These are phyloP conservation scores for Shargacucullia verbasci DNA, from an alignment of 2,888 invertebrate species.

Conservation along the genomic window DNA sequence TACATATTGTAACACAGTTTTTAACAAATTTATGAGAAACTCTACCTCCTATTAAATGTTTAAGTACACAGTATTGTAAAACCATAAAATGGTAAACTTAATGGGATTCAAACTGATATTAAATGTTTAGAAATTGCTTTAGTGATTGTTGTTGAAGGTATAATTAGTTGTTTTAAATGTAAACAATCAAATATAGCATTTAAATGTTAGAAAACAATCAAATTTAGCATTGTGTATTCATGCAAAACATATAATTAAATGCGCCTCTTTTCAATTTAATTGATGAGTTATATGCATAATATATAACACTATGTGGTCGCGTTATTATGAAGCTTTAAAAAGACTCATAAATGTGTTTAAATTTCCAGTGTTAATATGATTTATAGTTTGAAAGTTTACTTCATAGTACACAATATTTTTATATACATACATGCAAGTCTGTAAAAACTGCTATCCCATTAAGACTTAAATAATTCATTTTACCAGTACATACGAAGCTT, in stretches of 20 bases:
- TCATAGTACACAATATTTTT: slow-evolving; percentile 7
- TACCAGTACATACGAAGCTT: no score
- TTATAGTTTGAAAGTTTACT: no score
- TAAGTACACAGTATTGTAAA: slow-evolving; percentile 59
- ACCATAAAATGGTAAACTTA: slow-evolving; percentile 53
- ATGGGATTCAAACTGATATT: slow-evolving; percentile 32
- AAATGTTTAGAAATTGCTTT: slow-evolving; percentile 34
- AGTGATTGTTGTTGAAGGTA: slow-evolving; percentile 37
- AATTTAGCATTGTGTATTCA: slow-evolving; percentile 16
- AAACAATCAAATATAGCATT: slow-evolving; percentile 19
- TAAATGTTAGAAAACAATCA: slow-evolving; percentile 36
- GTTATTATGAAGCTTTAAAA: slow-evolving; percentile 5
- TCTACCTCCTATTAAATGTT: slow-evolving; percentile 62
- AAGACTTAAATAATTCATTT: no score
- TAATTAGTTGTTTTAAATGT: slow-evolving; percentile 22
- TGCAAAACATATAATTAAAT: slow-evolving; percentile 12
- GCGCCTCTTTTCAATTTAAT: slow-evolving; percentile 10
- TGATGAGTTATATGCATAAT: slow-evolving; percentile 23
- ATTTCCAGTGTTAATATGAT: background rate
- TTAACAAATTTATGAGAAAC: slow-evolving; percentile 46
- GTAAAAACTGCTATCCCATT: background rate
- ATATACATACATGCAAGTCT: no score
- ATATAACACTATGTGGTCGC: slow-evolving; percentile 1
- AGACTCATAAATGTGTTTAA: slow-evolving; percentile 7
- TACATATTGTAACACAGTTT: slow-evolving; percentile 46